Evolutionary conservation across 2,888 invertebrate species (phyloP).

Genomic region (Congeria kusceri): DNA sequence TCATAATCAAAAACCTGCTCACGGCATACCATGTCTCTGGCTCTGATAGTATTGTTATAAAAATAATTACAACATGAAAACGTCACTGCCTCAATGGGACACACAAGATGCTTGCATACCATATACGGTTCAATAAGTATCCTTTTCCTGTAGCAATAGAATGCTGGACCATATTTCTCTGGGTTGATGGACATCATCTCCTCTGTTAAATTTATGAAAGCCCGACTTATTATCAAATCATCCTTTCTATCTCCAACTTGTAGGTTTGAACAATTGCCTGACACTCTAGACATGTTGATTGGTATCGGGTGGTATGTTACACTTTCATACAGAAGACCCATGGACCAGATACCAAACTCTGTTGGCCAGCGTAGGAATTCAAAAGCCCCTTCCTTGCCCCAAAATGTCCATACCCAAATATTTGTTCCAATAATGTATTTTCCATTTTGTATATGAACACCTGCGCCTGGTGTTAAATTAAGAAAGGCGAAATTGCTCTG

Average conservation of each 20-base stretch:
- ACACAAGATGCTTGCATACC: conserved; percentile 48
- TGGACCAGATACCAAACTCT: conserved; percentile 63
- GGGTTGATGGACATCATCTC: conserved; percentile 6
- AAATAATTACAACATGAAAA: conserved; percentile 40
- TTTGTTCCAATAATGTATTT: conserved; percentile 24
- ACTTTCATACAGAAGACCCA: conserved; percentile 46
- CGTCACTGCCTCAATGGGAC: conserved; percentile 48
- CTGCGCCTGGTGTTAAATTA: conserved; percentile 11
- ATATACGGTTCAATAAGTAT: conserved; percentile 42
- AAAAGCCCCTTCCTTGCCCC: conserved; percentile 45
- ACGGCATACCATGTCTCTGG: conserved; percentile 22
- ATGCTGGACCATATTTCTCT: conserved; percentile 56
- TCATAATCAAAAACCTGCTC: conserved; percentile 4
- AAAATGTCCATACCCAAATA: conserved; percentile 64
- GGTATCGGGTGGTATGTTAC: conserved; percentile 12
- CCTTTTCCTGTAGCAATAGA: conserved; percentile 61
- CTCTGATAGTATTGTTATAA: conserved; percentile 15
- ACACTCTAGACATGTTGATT: not conserved
- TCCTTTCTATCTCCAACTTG: conserved; percentile 44
- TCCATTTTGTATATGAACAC: not conserved
- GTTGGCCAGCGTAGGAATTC: conserved; percentile 62
- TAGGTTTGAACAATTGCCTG: conserved; percentile 52
- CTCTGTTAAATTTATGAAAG: conserved; percentile 20
- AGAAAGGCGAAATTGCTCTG: conserved; percentile 41
- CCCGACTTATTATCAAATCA: conserved; percentile 37